A percentile compares a stretch with the other conserved stretches of the same genome.
phyloP scores from a whole-genome alignment of 2,113 vertebrate genomes.

The Phrynocephalus versicolor region DNA sequence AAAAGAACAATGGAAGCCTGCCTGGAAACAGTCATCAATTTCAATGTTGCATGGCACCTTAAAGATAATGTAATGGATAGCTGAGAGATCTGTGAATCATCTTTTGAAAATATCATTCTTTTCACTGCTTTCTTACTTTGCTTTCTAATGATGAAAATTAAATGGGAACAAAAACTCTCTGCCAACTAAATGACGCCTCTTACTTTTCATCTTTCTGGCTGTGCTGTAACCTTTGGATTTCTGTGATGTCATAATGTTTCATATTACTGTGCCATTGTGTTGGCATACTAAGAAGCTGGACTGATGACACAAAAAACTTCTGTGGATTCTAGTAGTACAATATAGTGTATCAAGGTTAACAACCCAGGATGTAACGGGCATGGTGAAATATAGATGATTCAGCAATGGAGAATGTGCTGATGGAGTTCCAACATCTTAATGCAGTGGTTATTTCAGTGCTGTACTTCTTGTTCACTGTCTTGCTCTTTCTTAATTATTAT shows the following conservation, averaged over 20 bases:
- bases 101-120: background rate
- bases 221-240: background rate
- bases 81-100: background rate
- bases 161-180: background rate
- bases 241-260: background rate
- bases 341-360: background rate
- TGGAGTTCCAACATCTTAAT: too few species aligned
- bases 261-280: background rate
- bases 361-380: background rate
- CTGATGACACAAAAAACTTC: background rate
- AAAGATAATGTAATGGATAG: background rate
- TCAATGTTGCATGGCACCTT: background rate
- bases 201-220: background rate
- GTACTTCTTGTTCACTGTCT: too few species aligned
- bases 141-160: background rate
- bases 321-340: background rate
- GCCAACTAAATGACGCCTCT: background rate
- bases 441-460: too few species aligned
- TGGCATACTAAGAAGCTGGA: background rate
- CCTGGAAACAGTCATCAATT: background rate
- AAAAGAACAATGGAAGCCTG: background rate
- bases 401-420: background rate
- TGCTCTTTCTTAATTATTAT: too few species aligned
- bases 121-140: background rate
- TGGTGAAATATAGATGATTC: background rate